These are phyloP conservation scores for Liposcelis brunnea DNA, from an alignment of 2,888 invertebrate species.

Conservation along the genomic window DNA sequence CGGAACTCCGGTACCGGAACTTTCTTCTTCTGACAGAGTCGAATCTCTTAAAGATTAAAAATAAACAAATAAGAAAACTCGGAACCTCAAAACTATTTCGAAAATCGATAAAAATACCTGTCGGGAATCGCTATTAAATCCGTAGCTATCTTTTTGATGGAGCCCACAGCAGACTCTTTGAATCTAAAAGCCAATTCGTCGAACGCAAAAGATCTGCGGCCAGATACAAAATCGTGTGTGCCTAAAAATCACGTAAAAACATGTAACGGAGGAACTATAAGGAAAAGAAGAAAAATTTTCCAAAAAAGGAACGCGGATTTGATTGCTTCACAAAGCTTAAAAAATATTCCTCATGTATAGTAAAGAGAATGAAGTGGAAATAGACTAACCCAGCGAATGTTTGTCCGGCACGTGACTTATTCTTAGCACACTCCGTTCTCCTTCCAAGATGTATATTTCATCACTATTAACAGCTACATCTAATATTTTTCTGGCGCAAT, in stretches of 20 bases:
- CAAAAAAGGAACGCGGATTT: no score
- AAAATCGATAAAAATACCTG: no score
- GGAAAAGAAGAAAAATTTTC: not conserved
- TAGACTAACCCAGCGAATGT: no score
- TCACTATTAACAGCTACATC: slow-evolving; percentile 43
- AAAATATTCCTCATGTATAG: no score
- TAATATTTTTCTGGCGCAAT: slow-evolving; percentile 20
- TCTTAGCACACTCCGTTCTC: slow-evolving; percentile 58
- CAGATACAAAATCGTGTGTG: slow-evolving; percentile 14
- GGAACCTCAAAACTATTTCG: no score
- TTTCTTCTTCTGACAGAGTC: no score
- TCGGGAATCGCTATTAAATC: not conserved
- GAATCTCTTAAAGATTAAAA: not conserved
- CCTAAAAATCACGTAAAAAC: no score
- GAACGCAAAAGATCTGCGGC: slow-evolving; percentile 23
- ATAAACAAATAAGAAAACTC: not conserved
- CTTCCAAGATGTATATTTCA: slow-evolving; percentile 71
- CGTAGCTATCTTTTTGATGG: slow-evolving; percentile 15
- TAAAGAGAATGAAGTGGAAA: no score
- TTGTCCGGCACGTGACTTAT: slow-evolving; percentile 58
- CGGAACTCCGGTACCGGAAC: not conserved
- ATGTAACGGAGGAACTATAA: no score
- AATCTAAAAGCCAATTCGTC: slow-evolving; percentile 26
- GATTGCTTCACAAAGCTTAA: no score
- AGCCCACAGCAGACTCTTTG: slow-evolving; percentile 25